Evolutionary conservation across 2,888 invertebrate species (phyloP).

Genomic region (Himalopsyche kuldschensis): DNA sequence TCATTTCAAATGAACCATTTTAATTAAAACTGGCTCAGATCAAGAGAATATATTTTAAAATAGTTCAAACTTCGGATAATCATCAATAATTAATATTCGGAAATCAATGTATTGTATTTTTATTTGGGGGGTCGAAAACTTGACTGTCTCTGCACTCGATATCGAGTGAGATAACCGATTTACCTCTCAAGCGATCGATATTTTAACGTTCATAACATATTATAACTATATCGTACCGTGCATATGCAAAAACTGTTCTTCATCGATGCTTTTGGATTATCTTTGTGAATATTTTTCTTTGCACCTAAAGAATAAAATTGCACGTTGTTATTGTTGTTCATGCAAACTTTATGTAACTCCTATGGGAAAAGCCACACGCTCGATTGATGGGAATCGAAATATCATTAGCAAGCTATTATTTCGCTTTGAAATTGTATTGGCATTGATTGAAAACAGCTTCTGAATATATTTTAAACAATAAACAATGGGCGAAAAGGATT

Average conservation of each 20-base stretch:
- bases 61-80: too few relatives aligned
- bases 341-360: background rate
- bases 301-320: background rate
- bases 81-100: too few relatives aligned
- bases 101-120: too few relatives aligned
- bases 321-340: background rate
- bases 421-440: background rate
- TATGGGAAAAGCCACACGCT: background rate
- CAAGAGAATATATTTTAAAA: too few relatives aligned
- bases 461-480: background rate
- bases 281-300: background rate
- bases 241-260: background rate
- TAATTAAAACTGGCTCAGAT: too few relatives aligned
- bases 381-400: background rate
- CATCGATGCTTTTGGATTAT: background rate
- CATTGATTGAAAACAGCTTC: background rate
- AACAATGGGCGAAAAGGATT: background rate
- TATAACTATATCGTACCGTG: too few relatives aligned
- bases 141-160: too few relatives aligned
- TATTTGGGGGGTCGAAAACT: too few relatives aligned
- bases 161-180: too few relatives aligned
- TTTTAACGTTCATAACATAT: too few relatives aligned
- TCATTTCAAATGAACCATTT: too few relatives aligned
- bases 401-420: background rate
- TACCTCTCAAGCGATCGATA: too few relatives aligned